These are phyloP conservation scores for Polydrusus tereticollis DNA, from an alignment of 2,888 invertebrate species.

Conservation along the genomic window DNA sequence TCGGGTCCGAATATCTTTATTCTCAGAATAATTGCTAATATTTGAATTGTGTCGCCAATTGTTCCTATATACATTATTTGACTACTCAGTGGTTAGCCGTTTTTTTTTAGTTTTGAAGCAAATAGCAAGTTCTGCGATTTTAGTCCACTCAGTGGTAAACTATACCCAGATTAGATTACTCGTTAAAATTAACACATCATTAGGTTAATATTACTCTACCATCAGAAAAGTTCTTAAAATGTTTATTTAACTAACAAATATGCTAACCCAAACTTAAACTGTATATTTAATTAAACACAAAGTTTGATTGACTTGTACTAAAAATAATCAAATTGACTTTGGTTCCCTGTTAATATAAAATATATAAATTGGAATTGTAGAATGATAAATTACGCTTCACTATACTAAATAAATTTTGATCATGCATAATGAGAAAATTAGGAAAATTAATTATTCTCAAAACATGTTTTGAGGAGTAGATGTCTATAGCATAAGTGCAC, in stretches of 20 bases:
- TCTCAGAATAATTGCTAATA: too few relatives aligned
- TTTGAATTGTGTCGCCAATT: too few relatives aligned
- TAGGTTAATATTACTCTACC: background rate
- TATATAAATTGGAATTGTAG: too few relatives aligned
- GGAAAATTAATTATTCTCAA: background rate
- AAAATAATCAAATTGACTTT: slow-evolving; percentile 2
- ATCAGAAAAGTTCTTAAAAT: background rate
- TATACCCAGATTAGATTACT: too few relatives aligned
- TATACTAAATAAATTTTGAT: background rate
- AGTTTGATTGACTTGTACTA: background rate
- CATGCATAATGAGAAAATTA: background rate
- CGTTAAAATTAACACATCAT: too few relatives aligned
- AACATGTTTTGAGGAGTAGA: background rate
- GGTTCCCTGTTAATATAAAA: background rate
- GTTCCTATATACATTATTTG: too few relatives aligned
- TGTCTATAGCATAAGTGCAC: background rate
- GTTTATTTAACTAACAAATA: background rate
- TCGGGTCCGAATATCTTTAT: too few relatives aligned
- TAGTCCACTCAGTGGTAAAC: too few relatives aligned
- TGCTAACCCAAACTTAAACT: background rate
- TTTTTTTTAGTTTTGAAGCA: too few relatives aligned
- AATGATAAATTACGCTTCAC: background rate
- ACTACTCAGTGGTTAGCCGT: too few relatives aligned
- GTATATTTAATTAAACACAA: background rate
- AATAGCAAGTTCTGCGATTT: too few relatives aligned